Evolutionary conservation across 2,113 vertebrate genomes (phyloP).

Genomic region (Candoia aspera): DNA sequence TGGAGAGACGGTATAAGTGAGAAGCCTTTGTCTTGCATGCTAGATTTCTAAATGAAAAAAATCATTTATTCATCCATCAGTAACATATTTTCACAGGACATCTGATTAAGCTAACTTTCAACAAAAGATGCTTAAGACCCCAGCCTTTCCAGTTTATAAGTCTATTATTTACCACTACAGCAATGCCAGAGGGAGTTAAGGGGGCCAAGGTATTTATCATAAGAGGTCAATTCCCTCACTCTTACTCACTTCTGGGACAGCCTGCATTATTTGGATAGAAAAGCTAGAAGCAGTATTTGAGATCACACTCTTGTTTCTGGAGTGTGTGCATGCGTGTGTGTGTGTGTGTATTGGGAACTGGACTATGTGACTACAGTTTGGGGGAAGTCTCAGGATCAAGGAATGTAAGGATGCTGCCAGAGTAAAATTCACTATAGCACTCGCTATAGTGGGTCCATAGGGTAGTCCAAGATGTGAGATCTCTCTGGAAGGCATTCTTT

Average conservation of each 20-base stretch:
- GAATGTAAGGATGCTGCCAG: background rate
- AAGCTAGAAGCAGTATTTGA: background rate
- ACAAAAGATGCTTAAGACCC: background rate
- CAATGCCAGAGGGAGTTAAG: background rate
- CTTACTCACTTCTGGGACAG: background rate
- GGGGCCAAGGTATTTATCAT: background rate
- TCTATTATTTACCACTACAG: background rate
- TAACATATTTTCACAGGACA: background rate
- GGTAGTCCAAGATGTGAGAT: background rate
- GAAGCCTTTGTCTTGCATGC: background rate
- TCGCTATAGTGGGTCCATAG: background rate
- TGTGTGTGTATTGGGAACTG: background rate
- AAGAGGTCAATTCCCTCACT: background rate
- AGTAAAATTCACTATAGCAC: background rate
- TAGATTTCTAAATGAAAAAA: background rate
- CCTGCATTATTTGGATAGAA: background rate
- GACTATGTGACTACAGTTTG: background rate
- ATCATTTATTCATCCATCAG: background rate
- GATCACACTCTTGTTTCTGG: background rate
- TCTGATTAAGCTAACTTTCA: background rate
- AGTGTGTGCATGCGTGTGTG: background rate
- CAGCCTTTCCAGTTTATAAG: background rate
- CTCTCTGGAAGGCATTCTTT: background rate
- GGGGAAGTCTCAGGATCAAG: background rate
- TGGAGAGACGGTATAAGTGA: background rate